Evolutionary conservation across 2,113 vertebrate species (phyloP).

Genomic region (Sardina pilchardus): DNA sequence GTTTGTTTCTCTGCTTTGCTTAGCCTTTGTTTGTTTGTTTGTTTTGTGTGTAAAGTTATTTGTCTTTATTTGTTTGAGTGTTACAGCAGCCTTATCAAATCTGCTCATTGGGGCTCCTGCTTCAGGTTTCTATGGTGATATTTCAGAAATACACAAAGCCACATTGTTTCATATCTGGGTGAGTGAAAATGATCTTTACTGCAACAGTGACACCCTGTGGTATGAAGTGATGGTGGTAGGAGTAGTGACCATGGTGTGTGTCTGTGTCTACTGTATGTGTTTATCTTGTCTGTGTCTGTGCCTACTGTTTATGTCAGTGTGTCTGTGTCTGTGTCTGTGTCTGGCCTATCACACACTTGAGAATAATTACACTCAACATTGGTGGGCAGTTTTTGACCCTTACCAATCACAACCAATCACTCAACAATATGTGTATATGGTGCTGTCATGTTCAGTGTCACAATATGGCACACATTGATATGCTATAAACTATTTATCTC

Average conservation of each 20-base stretch:
- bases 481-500: neutral
- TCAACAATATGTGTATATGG: neutral
- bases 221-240: neutral
- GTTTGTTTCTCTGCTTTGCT: neutral
- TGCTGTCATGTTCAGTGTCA: neutral
- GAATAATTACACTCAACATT: neutral
- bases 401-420: neutral
- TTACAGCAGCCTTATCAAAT: neutral
- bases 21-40: neutral
- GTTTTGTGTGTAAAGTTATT: neutral
- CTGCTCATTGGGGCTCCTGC: neutral
- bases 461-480: neutral
- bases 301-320: neutral
- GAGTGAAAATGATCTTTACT: neutral
- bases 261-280: neutral
- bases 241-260: neutral
- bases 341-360: neutral
- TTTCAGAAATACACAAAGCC: neutral
- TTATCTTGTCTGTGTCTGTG: neutral
- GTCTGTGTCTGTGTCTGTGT: neutral
- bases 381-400: neutral
- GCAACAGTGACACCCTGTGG: slow-evolving; percentile 14
- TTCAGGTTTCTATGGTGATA: slow-evolving; percentile 6
- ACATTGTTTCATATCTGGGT: neutral
- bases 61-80: neutral